Conservation (phyloP, 2,113 vertebrate species). For the Arothron firmamentum region DNA sequence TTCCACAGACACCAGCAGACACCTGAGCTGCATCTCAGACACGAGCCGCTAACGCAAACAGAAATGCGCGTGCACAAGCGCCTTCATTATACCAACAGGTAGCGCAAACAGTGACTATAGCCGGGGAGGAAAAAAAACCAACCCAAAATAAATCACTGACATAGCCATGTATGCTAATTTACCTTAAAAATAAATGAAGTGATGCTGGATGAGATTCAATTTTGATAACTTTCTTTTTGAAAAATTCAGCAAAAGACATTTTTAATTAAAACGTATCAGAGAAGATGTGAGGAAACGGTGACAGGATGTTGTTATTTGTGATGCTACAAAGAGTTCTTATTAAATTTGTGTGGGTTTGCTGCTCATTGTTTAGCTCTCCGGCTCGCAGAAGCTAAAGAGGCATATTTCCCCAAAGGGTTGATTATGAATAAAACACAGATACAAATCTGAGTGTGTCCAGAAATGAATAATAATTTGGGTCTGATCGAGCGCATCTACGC, state of each 20-base stretch:
- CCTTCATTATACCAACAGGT: background rate
- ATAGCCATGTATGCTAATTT: constrained; percentile 32
- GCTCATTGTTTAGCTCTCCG: background rate
- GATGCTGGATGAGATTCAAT: no score
- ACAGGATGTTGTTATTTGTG: no score
- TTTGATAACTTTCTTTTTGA: no score
- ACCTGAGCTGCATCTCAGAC: constrained; percentile 65
- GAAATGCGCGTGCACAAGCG: constrained; percentile 24
- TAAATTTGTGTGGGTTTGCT: no score
- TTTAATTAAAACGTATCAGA: no score
- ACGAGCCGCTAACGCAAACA: constrained; percentile 58
- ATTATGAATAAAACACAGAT: no score
- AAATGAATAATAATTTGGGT: no score
- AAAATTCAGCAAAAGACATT: no score
- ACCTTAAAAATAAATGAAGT: constrained; percentile 4
- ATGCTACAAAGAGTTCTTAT: no score
- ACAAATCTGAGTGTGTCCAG: no score
- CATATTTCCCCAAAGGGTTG: background rate
- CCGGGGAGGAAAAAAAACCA: background rate
- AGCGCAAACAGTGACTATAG: background rate
- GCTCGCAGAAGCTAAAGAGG: background rate
- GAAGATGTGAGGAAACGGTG: no score
- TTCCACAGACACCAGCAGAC: constrained; percentile 68
- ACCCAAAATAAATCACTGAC: constrained; percentile 20
- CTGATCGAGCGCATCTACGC: no score